Base-by-base conservation (phyloP, 1,140 invertebrate species). In the Zaprionus camerounensis region DNA sequence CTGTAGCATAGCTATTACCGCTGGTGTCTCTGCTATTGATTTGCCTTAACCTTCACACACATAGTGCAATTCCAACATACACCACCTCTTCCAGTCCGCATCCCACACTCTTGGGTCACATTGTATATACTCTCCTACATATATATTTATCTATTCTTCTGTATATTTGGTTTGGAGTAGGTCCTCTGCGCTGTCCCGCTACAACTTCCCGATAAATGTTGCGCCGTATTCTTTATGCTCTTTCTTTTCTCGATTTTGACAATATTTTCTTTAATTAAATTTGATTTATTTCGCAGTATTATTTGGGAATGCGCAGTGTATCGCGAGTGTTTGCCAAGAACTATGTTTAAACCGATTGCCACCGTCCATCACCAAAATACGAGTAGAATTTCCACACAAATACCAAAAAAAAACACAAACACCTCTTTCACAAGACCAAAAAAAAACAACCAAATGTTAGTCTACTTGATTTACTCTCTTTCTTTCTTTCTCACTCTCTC, bases 201-300 rank as follows among this genome's bases (percentile, higher is more conserved):
- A 80, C 75, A 71, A 51, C 20, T 75, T 58, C 22, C 71, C 31
- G 28, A 62, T 62, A 63, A 31, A 58, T 70, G 66, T 62, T 75
- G 57, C 62, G 31, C 38, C 3, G 1, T 85, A 71, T 28, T 71
- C 49, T 71, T 78, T 73, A 70, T 59, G 62, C 68, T 71, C 55
- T 67, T 46, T 75, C 55, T 74, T 69, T 55, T 71, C 71, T 73
- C 71, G 66, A 76, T 72, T 68, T 71, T 83, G 55, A 53, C 53
- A 69, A 80, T 87, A 49, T 78, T 85, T 67, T 80, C 67, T 84
- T 64, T 82, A 80, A 85, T 85, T 76, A 81, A 66, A 83, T 91
- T 81, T 90, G 65, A 80, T 81, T 72, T 79, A 91, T 86, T 91
- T 86, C 81, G 71, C 91, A 92, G 91, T 92, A 91, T 82, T 78